Evolutionary conservation across 2,797 vertebrate species (phyloP).

Genomic region (Hozukius guyotensis): DNA sequence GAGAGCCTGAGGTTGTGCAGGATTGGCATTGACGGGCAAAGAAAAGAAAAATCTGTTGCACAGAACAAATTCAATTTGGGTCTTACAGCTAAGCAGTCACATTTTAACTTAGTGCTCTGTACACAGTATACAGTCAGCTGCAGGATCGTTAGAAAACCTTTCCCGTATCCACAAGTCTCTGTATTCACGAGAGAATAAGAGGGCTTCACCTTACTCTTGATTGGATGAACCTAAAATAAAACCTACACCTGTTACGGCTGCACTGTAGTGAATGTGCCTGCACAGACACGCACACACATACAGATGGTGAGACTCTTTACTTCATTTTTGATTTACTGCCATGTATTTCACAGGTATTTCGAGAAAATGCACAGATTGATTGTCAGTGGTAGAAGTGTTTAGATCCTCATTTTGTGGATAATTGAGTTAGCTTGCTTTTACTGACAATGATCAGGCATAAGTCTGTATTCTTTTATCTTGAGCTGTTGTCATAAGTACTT

Average conservation of each 20-base stretch:
- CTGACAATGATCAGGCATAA: background rate
- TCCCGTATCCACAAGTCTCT: background rate
- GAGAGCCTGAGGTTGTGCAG: background rate
- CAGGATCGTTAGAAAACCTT: background rate
- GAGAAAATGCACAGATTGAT: background rate
- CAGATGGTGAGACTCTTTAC: background rate
- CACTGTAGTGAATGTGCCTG: too few species aligned
- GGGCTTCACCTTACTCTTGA: background rate
- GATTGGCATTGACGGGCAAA: background rate
- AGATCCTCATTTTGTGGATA: background rate
- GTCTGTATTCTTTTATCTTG: background rate
- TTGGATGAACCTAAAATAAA: background rate
- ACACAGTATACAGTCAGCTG: background rate
- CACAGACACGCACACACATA: too few species aligned
- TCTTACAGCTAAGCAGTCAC: too few species aligned
- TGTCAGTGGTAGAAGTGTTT: background rate
- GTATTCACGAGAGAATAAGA: background rate
- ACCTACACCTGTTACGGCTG: background rate
- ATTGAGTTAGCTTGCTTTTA: background rate
- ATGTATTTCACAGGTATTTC: background rate
- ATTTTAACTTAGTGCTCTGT: background rate
- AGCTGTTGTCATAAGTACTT: background rate
- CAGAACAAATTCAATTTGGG: background rate
- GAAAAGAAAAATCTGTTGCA: background rate
- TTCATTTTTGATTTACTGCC: background rate